Base-by-base conservation (phyloP, 2,113 vertebrate species). In the Cairina moschata region DNA sequence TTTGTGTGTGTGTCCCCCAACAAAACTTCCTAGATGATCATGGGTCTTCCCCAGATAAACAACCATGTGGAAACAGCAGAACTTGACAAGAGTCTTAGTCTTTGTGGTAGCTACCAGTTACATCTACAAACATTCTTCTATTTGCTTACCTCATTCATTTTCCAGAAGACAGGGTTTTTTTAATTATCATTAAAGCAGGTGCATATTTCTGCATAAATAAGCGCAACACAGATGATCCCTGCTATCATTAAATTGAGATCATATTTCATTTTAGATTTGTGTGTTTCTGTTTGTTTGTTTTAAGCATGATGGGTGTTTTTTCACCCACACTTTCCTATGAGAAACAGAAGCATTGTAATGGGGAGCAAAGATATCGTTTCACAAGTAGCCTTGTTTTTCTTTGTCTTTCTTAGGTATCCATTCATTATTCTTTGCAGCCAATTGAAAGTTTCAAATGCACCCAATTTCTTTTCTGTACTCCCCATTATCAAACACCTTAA, bases 141-240 rank as follows among this genome's bases (percentile, higher is more conserved):
- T 86, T 88, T 91, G 59, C 38, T 92, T 31, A 86, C 56, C 17
- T 85, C 86, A 96, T 90, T 94, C 28, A 86, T 88, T 91, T 83
- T 95, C 85, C 73, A 56, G 34, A 92, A 92, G 34, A 76, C 3
- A 68, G 5, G 55, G 32, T 84, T 80, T 93, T 93, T 86, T 76
- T 42, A 63, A 3, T 79, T 66, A 88, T 38, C 40, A 85, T 44
- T 71, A 46, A 91, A 97, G 60, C 59, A 91, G 32, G 11, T 91
- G 9, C n/a, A 69, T 34, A 63, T 83, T 97, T 91, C 54, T 42
- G 85, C 72, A 78, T 88, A 83, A 69, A 87, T 56, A 17, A 93
- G 62, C 32, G 34, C 12, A 83, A 89, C 83, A 66, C 4, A 44
- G 54, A 63, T 20, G 12, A 90, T 73, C 28, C 13, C 52, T 66